Percentiles rank a stretch among this genome's conserved stretches.
Evolutionary conservation across 2,888 invertebrate species (phyloP).

Genomic region (Poecilobothrus nobilitatus): DNA sequence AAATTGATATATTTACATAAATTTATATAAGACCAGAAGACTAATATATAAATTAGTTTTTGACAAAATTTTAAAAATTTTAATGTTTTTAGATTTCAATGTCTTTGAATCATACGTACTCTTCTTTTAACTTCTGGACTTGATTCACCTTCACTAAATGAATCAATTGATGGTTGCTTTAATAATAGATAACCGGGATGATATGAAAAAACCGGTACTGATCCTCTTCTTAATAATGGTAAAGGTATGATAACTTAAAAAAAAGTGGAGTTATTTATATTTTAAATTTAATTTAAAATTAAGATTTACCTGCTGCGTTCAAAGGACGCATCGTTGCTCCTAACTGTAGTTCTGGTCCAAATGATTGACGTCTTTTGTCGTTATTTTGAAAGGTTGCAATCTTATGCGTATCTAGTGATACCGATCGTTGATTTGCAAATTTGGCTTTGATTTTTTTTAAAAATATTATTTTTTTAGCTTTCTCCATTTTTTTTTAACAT

Average conservation of each 20-base stretch:
- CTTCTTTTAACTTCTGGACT: slow-evolving; percentile 34
- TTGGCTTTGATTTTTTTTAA: neutral
- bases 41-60: too few relatives aligned
- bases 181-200: neutral
- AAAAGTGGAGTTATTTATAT: neutral
- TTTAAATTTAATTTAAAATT: neutral
- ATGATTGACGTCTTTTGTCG: neutral
- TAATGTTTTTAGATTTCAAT: slow-evolving; percentile 25
- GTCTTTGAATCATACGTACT: slow-evolving; percentile 41
- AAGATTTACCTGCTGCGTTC: neutral
- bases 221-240: slow-evolving; percentile 23
- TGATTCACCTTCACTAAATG: slow-evolving; percentile 25
- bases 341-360: neutral
- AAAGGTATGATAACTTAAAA: slow-evolving; percentile 19
- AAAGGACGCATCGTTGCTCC: neutral
- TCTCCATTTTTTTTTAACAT: neutral
- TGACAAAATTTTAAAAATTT: too few relatives aligned
- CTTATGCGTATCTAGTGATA: neutral
- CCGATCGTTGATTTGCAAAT: neutral
- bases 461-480: neutral
- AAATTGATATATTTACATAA: too few relatives aligned
- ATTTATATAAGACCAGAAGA: too few relatives aligned
- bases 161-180: neutral
- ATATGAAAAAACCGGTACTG: slow-evolving; percentile 20
- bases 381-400: neutral